These are phyloP conservation scores for Oreotrochilus melanogaster DNA, from an alignment of 2,113 vertebrate species.

Conservation along the genomic window DNA sequence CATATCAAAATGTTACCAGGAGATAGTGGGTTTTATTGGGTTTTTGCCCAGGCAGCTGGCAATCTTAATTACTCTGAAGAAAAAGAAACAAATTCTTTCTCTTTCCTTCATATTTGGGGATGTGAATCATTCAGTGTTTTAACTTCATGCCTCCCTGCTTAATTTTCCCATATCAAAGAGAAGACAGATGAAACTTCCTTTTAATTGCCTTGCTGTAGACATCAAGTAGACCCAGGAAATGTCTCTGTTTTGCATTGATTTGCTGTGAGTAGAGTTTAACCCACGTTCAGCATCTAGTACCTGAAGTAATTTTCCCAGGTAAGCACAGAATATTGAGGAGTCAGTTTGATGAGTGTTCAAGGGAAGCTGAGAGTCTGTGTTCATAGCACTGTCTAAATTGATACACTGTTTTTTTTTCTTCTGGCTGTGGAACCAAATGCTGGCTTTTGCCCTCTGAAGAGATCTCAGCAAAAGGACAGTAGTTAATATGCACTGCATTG, in stretches of 20 bases:
- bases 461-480: not conserved
- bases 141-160: not conserved
- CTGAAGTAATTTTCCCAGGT: not conserved
- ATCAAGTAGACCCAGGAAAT: not conserved
- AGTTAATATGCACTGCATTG: not conserved
- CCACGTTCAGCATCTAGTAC: not conserved
- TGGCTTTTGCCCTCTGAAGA: not conserved
- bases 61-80: conserved; percentile 12
- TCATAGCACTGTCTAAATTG: not conserved
- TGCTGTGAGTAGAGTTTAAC: not conserved
- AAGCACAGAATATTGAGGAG: not conserved
- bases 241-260: not conserved
- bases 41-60: not conserved
- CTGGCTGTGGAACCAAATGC: not conserved
- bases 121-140: not conserved
- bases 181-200: not conserved
- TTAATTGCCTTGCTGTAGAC: not conserved
- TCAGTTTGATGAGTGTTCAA: not conserved
- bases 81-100: not conserved
- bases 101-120: not conserved
- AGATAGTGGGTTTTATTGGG: not conserved
- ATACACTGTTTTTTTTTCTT: not conserved
- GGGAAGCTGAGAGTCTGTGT: not conserved
- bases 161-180: not conserved
- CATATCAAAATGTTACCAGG: not conserved